Conservation (phyloP, 2,888 invertebrate genomes). For the Nebria brevicollis region DNA sequence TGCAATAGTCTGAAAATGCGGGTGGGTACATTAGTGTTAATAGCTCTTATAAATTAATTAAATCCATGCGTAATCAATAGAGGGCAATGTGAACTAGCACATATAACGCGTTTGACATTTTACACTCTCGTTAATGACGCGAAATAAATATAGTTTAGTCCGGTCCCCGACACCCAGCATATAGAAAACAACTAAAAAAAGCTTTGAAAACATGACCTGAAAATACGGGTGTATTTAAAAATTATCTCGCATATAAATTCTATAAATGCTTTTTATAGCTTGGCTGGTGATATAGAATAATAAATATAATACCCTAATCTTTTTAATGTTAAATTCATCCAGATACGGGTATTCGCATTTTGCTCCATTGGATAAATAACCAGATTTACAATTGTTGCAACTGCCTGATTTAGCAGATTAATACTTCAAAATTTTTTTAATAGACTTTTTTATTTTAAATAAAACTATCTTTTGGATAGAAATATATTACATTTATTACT, state of each 20-base stretch:
- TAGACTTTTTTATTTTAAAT: too few species aligned
- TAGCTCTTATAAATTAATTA: constrained; percentile 45
- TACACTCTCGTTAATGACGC: neutral
- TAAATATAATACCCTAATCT: neutral
- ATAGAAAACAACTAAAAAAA: neutral
- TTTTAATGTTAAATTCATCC: neutral
- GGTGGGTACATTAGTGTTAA: constrained; percentile 39
- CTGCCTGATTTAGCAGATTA: too few species aligned
- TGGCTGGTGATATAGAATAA: neutral
- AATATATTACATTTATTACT: too few species aligned
- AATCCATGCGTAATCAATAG: constrained; percentile 36
- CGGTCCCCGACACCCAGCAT: neutral
- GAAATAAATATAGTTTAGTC: neutral
- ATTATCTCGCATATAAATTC: constrained; percentile 5
- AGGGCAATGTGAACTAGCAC: neutral
- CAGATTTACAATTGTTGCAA: too few species aligned
- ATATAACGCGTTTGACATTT: neutral
- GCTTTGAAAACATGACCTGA: neutral
- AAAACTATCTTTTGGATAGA: too few species aligned
- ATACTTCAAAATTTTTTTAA: too few species aligned
- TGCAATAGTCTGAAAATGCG: constrained; percentile 39
- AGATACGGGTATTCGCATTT: neutral
- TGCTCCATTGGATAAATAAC: neutral
- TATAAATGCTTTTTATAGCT: neutral
- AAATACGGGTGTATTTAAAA: constrained; percentile 12